Evolutionary conservation across 2,888 invertebrate species (phyloP).

Genomic region (Pherbina coryleti): DNA sequence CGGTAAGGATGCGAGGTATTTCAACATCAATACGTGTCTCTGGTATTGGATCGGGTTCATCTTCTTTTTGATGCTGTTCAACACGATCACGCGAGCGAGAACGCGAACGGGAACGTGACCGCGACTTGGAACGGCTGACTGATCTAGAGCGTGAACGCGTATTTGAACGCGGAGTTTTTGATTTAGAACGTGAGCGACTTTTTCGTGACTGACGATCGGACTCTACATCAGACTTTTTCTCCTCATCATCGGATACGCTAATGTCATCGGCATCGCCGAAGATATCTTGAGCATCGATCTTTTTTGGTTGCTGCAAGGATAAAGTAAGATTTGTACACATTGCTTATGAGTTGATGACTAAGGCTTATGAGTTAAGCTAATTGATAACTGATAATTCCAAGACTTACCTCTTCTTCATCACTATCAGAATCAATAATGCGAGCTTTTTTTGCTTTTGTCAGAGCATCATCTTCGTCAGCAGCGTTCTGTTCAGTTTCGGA

Average conservation of each 20-base stretch:
- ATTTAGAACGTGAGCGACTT: constrained; percentile 57
- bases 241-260: constrained; percentile 84
- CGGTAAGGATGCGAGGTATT: constrained; percentile 94
- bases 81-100: constrained; percentile 61
- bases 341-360: too few relatives aligned
- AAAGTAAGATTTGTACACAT: too few relatives aligned
- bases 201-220: constrained; percentile 60
- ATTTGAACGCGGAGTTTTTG: constrained; percentile 53
- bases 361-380: background rate
- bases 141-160: constrained; percentile 54
- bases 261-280: constrained; percentile 96
- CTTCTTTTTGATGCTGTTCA: constrained; percentile 61
- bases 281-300: constrained; percentile 78
- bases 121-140: constrained; percentile 59
- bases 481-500: constrained; percentile 69
- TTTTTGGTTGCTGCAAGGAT: constrained; percentile 47
- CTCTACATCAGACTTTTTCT: constrained; percentile 59
- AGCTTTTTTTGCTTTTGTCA: constrained; percentile 71
- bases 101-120: constrained; percentile 56
- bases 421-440: constrained; percentile 78
- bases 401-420: constrained; percentile 72
- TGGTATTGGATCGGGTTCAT: constrained; percentile 84
- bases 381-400: too few relatives aligned
- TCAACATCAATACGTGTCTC: constrained; percentile 97
- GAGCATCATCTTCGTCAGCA: constrained; percentile 51